These are phyloP conservation scores for Drosophila varians DNA, from an alignment of 1,140 invertebrate species.

Conservation along the genomic window DNA sequence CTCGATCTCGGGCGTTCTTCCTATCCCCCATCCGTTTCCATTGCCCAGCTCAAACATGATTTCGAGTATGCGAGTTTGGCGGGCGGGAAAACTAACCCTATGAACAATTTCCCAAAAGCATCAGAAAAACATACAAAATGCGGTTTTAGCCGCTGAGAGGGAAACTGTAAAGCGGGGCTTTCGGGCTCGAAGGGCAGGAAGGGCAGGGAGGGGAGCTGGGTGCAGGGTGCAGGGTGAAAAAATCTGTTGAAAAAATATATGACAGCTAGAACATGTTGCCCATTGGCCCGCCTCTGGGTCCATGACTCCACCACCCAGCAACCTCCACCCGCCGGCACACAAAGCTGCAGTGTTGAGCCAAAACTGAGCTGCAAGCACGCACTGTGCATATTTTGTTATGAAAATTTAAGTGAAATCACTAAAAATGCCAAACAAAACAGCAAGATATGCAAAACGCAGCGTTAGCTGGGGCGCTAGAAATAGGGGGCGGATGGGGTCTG, in stretches of 20 bases:
- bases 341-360: slow-evolving; percentile 35
- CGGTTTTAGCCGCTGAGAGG: slow-evolving; percentile 67
- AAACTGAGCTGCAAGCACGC: slow-evolving; percentile 68
- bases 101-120: slow-evolving; percentile 73
- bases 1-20: slow-evolving; percentile 4
- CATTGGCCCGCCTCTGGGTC: background rate
- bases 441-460: slow-evolving; percentile 62
- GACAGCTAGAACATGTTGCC: slow-evolving; percentile 63
- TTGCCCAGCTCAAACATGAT: slow-evolving; percentile 34
- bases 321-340: background rate
- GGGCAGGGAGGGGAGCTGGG: background rate
- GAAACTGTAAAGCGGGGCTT: slow-evolving; percentile 41
- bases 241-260: slow-evolving; percentile 77
- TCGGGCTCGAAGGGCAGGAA: background rate
- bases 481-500: background rate
- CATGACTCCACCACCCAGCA: background rate
- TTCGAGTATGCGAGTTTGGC: slow-evolving; percentile 8
- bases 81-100: slow-evolving; percentile 63
- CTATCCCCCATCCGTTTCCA: background rate
- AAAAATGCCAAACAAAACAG: slow-evolving; percentile 80
- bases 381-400: slow-evolving; percentile 78
- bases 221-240: background rate
- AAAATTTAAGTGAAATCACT: slow-evolving; percentile 82
- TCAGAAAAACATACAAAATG: slow-evolving; percentile 78
- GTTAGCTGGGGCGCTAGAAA: slow-evolving; percentile 7